These are phyloP conservation scores for Ischnura elegans DNA, from an alignment of 2,888 invertebrate species.

Conservation along the genomic window DNA sequence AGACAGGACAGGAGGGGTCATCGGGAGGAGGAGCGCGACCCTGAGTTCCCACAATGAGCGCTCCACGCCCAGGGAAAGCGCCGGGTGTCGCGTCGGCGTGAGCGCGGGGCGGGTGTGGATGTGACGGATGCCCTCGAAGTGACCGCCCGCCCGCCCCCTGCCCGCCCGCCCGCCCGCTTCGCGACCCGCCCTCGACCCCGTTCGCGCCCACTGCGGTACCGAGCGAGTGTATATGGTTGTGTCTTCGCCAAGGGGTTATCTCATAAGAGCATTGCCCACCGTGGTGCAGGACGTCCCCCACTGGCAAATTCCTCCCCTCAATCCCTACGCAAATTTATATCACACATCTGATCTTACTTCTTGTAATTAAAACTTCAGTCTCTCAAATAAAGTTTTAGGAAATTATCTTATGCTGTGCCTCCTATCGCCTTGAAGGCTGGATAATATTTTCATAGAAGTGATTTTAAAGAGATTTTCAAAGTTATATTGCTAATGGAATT, in stretches of 20 bases:
- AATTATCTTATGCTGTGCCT: neutral
- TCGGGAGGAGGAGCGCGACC: neutral
- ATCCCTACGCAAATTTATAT: neutral
- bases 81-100: constrained; percentile 11
- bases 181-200: constrained; percentile 15
- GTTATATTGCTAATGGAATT: neutral
- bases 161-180: neutral
- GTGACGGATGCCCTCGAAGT: neutral
- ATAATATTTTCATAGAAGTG: neutral
- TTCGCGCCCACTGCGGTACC: too few species aligned
- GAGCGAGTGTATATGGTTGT: too few species aligned
- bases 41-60: neutral
- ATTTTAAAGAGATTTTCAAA: neutral
- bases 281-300: neutral
- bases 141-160: neutral
- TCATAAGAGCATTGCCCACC: too few species aligned
- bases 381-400: neutral
- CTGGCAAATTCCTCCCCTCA: neutral
- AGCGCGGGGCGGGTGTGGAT: neutral
- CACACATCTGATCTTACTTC: neutral
- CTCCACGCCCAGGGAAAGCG: neutral
- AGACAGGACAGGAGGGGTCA: neutral
- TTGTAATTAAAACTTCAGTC: neutral
- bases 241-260: too few species aligned
- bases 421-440: neutral